Evolutionary conservation across 1,140 invertebrate species (phyloP).

Genomic region (Eubasilissa regina): DNA sequence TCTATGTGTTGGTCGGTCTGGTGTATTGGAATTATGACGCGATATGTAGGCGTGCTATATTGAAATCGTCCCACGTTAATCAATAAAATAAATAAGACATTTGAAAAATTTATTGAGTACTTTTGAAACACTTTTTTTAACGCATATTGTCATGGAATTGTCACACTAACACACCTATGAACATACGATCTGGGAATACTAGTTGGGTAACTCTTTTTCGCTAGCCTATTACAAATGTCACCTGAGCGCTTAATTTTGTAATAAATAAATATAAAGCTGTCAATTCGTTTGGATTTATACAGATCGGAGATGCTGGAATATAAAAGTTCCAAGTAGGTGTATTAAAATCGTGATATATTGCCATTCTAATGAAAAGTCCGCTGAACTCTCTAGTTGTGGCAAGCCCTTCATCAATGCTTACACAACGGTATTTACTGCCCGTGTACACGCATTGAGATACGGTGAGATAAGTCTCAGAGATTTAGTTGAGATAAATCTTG

Average conservation of each 20-base stretch:
- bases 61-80: slow-evolving; percentile 37
- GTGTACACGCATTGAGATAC: too few species aligned
- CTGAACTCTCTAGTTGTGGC: too few species aligned
- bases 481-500: too few species aligned
- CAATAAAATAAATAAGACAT: slow-evolving; percentile 57
- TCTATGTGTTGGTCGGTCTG: slow-evolving; percentile 35
- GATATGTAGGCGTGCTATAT: slow-evolving; percentile 42
- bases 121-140: slow-evolving; percentile 37
- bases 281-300: slow-evolving; percentile 13
- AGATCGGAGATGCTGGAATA: neutral
- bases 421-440: too few species aligned
- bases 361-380: too few species aligned
- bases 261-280: slow-evolving; percentile 35
- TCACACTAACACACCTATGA: slow-evolving; percentile 21
- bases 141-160: slow-evolving; percentile 23
- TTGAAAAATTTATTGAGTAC: slow-evolving; percentile 49
- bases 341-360: too few species aligned
- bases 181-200: neutral
- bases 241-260: slow-evolving; percentile 29
- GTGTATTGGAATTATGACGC: slow-evolving; percentile 10
- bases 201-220: neutral
- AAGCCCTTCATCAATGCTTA: too few species aligned
- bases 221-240: slow-evolving; percentile 27
- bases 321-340: neutral
- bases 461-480: too few species aligned